Conservation (phyloP, 2,888 invertebrate genomes). For the Xestia rhomboidea region DNA sequence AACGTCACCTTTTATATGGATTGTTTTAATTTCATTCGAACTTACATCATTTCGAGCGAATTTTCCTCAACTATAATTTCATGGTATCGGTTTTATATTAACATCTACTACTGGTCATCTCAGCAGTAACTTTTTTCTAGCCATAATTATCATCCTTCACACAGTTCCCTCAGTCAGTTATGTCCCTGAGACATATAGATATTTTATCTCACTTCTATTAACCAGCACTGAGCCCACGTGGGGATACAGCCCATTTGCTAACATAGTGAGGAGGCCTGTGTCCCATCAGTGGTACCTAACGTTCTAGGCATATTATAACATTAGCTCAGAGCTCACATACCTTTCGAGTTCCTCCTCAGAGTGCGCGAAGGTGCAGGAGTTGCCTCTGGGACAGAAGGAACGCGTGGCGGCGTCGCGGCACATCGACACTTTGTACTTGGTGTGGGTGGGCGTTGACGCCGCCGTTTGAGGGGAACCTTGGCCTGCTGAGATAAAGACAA, state of each 20-base stretch:
- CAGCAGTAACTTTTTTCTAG: neutral
- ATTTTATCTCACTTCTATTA: neutral
- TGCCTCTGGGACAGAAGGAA: conserved; percentile 96
- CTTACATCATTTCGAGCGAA: neutral
- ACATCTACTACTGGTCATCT: no score
- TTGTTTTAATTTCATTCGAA: neutral
- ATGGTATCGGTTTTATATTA: neutral
- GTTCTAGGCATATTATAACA: neutral
- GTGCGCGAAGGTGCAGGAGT: conserved; percentile 97
- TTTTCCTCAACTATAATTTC: neutral
- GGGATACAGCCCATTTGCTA: neutral
- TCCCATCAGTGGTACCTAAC: neutral
- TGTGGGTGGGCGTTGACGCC: conserved; percentile 88
- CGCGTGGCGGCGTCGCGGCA: conserved; percentile 95
- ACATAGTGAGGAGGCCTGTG: neutral
- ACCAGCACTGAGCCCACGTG: neutral
- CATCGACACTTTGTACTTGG: conserved; percentile 97
- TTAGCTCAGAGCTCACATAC: conserved; percentile 75
- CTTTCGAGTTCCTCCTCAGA: conserved; percentile 97
- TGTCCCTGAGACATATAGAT: neutral
- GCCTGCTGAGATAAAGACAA: conserved; percentile 64
- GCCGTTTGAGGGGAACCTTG: conserved; percentile 77
- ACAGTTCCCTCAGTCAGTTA: neutral
- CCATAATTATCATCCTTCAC: neutral
- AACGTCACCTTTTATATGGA: no score